Evolutionary conservation across 1,140 invertebrate genomes (phyloP).

Genomic region (Chrysopa pallens): DNA sequence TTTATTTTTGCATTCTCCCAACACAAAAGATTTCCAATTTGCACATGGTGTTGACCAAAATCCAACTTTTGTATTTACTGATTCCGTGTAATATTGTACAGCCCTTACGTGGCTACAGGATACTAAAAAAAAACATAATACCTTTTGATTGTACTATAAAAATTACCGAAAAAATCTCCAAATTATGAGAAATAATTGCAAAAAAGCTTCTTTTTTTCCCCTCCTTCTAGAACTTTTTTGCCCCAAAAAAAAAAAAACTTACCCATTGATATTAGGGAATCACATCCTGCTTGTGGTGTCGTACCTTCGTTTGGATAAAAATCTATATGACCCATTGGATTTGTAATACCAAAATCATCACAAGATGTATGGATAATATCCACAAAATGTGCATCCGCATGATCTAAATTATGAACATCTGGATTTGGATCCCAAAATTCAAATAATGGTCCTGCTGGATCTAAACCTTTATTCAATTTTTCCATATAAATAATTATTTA

Average conservation of each 20-base stretch:
- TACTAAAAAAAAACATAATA: background rate
- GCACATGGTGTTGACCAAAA: no score
- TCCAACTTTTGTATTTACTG: background rate
- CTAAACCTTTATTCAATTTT: background rate
- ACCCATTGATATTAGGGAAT: constrained; percentile 2
- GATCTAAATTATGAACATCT: background rate
- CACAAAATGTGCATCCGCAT: constrained; percentile 29
- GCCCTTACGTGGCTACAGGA: background rate
- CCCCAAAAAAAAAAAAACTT: background rate
- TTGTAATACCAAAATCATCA: constrained; percentile 21
- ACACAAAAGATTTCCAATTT: no score
- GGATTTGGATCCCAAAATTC: background rate
- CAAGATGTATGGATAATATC: constrained; percentile 34
- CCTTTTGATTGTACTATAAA: background rate
- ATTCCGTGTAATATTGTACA: background rate
- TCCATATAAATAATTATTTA: no score
- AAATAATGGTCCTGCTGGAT: background rate
- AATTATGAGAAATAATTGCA: no score
- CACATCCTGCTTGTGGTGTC: constrained; percentile 24
- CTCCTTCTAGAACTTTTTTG: no score
- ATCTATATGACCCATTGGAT: constrained; percentile 25
- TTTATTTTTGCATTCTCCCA: no score
- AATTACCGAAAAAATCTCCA: no score
- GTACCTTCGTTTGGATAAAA: constrained; percentile 30
- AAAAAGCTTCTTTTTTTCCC: no score